A percentile compares a stretch with the other conserved stretches of the same genome.
Conservation (phyloP, 37 sponge, comb jelly and placozoan species). For the Bolinopsis microptera region DNA sequence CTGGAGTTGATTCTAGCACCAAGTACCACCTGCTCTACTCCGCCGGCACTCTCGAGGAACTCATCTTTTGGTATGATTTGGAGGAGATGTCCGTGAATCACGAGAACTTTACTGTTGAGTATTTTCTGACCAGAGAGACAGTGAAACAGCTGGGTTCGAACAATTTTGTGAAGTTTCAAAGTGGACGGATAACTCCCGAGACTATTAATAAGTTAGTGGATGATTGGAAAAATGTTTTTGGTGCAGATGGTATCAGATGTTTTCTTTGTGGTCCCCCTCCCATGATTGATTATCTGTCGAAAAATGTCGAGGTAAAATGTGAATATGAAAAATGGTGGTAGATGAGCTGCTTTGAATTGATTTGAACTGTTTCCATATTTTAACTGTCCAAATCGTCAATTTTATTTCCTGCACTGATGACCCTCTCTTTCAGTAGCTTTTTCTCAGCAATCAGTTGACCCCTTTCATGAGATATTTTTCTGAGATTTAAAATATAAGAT, state of each 20-base stretch:
- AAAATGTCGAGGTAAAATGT: slow-evolving; percentile 4
- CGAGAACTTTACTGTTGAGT: slow-evolving; percentile 56
- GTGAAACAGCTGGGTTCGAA: background rate
- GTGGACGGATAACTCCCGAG: background rate
- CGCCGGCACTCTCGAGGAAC: slow-evolving; percentile 65
- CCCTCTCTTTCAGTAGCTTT: no score
- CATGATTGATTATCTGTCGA: slow-evolving; percentile 68
- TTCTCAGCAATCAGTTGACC: no score
- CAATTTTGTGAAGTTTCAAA: background rate
- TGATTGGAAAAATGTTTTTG: slow-evolving; percentile 52
- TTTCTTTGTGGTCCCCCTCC: slow-evolving; percentile 81
- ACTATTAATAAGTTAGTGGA: background rate
- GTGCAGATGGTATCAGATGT: background rate
- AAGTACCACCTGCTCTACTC: slow-evolving; percentile 74
- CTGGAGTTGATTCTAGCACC: slow-evolving; percentile 32
- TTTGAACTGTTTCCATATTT: no score
- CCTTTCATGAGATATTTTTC: no score
- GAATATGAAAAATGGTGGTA: slow-evolving; percentile 65
- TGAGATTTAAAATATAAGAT: no score
- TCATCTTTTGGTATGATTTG: slow-evolving; percentile 71
- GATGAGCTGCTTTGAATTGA: background rate
- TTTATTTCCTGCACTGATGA: no score
- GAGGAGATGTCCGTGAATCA: slow-evolving; percentile 44
- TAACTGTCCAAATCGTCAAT: no score
- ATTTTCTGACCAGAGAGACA: slow-evolving; percentile 68